Base-by-base conservation (phyloP, 2,797 vertebrate genomes). In the Sebastes umbrosus region DNA sequence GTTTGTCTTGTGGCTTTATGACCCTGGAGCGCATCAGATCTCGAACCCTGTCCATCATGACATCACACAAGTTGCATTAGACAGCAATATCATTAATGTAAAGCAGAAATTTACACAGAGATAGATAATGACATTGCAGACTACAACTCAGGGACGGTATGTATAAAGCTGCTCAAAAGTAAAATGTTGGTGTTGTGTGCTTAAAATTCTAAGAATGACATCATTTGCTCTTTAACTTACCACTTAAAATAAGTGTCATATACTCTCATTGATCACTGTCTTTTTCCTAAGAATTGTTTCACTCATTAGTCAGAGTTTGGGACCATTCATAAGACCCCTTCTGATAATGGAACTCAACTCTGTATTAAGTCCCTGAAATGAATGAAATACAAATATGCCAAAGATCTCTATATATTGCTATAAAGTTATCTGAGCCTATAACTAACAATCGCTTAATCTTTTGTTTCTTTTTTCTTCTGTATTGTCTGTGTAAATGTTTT, bases 1-100 rank as follows among this genome's bases (percentile, higher is more conserved):
- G 98, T 75, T 96, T 97, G 50, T 95, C 5, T 2, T 83, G 63
- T 6, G 89, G 82, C 32, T 95, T 95, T 63, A 97, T 70, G 24
- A 98, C 93, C 11, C 97, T 95, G 3, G 96, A 85, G 11, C 96
- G 96, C 46, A 98, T 91, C 88, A 99, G 88, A 93, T 97, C 94
- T 27, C 96, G 95, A 29, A 97, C 93, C 92, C 97, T 99, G 89
- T 20, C 18, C 22, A 70, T 52, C 20, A 75, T 2, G 7, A 3
- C 10, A 70, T 12, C 7, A 67, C 58, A 77, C 2, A 73, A 14
- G 24, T 27, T 1, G 14, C 3, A 39, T 25, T 59, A 54, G 29
- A 52, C 4, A n/a, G 29, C 3, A 34, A 7, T 27, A 29, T 31
- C 7, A 63, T 63, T 29, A 3, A 60, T 5, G 11, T 25, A 29